Base-by-base conservation (phyloP, 2,888 invertebrate genomes). In the Nymphalis polychloros region DNA sequence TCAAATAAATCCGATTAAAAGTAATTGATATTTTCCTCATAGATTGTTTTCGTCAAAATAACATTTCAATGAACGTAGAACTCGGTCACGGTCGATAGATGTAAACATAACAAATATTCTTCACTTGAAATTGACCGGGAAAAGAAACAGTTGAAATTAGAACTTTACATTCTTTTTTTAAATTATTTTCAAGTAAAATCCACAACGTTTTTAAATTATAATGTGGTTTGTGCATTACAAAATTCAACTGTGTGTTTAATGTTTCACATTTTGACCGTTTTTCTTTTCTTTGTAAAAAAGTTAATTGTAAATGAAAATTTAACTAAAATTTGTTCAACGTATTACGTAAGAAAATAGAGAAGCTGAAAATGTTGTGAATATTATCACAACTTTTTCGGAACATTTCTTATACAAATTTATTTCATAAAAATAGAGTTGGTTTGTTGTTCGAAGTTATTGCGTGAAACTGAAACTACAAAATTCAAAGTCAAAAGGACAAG, bases 121-220 rank as follows among this genome's bases (percentile, higher is more conserved):
- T 52, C 65, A 60, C 65, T 66, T 31, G 41, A 60, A 48, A 35
- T 31, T 48, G 41, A 27, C 8, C 19, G 59, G n/a, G 27, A 35
- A 65, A 50, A 60, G 65, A 47, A 60, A 65, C 65, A 47, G 47
- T 47, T 53, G 60, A 66, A 66, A 48, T 60, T 59, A 31, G 13
- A 60, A 60, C 23, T 59, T 60, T 65, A 59, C 8, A 17, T 17
- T 53, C 17, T 13, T 53, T 53, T 41, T 41, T 13, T 13, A 41
- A 41, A 41, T 13, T 41, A 41, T 41, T 41, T 41, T 41, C 13
- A 41, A 0, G 13, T 13, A 41, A 41, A 13, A 13, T 41, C 41
- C 3, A 10, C 10, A 41, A 41, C 41, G 41, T 41, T 8, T 27
- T 41, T 13, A 13, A 41, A 41, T 13, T 41, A 41, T 13, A 41